Evolutionary conservation across 2,797 vertebrate species (phyloP).

Genomic region (Taeniopygia guttata): DNA sequence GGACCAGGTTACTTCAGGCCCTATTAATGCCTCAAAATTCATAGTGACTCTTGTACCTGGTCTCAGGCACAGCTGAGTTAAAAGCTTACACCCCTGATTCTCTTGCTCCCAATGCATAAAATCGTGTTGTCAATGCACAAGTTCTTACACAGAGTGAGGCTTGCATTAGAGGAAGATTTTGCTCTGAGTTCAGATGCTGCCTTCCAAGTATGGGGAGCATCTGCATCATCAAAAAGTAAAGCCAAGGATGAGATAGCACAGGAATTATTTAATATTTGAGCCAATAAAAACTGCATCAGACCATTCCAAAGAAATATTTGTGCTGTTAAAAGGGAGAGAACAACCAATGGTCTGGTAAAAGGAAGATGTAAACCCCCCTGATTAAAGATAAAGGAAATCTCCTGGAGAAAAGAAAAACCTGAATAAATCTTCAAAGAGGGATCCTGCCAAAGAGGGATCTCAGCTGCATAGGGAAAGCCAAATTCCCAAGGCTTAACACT

Average conservation of each 20-base stretch:
- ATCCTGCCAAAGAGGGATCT: neutral
- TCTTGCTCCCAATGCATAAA: neutral
- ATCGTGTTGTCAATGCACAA: neutral
- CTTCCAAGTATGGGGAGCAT: constrained; percentile 24
- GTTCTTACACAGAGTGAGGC: neutral
- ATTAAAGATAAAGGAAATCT: constrained; percentile 3
- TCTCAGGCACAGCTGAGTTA: neutral
- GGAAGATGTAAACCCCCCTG: neutral
- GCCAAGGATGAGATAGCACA: constrained; percentile 36
- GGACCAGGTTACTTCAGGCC: neutral
- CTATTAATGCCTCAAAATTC: neutral
- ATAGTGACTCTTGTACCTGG: neutral
- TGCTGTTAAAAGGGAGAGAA: constrained; percentile 7
- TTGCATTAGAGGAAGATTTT: neutral
- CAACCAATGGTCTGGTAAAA: neutral
- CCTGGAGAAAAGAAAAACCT: neutral
- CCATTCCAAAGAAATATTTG: constrained; percentile 1
- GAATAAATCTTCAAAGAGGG: neutral
- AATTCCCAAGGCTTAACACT: neutral
- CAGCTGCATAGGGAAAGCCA: neutral
- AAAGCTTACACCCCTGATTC: neutral
- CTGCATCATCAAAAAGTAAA: constrained; percentile 8
- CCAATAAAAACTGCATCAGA: constrained; percentile 43
- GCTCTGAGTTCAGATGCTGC: neutral
- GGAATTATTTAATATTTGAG: constrained; percentile 29